Evolutionary conservation across 2,113 vertebrate species (phyloP).

Genomic region (Dissostichus mawsoni): DNA sequence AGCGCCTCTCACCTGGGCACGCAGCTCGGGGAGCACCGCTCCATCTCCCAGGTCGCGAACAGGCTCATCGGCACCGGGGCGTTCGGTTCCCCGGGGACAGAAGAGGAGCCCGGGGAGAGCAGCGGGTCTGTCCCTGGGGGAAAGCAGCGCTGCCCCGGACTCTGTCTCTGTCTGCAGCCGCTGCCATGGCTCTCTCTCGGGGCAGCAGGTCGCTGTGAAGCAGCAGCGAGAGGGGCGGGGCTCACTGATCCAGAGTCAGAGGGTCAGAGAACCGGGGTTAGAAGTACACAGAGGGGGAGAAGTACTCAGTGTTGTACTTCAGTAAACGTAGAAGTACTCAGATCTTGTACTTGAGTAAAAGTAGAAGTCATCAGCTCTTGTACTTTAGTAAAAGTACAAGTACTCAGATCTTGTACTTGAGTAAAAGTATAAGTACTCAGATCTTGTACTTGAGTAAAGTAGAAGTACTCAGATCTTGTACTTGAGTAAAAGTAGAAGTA

Average conservation of each 20-base stretch:
- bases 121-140: slow-evolving; percentile 28
- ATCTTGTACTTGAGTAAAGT: too few relatives aligned
- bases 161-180: slow-evolving; percentile 74
- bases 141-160: slow-evolving; percentile 62
- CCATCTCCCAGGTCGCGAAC: slow-evolving; percentile 82
- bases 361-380: too few relatives aligned
- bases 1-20: slow-evolving; percentile 76
- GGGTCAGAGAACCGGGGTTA: too few relatives aligned
- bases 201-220: neutral
- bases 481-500: too few relatives aligned
- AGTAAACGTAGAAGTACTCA: too few relatives aligned
- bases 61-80: slow-evolving; percentile 82
- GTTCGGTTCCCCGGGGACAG: slow-evolving; percentile 5
- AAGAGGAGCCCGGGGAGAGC: slow-evolving; percentile 3
- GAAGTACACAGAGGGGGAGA: neutral
- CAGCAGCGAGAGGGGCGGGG: neutral
- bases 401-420: too few relatives aligned
- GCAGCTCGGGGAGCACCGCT: slow-evolving; percentile 82
- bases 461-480: too few relatives aligned
- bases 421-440: too few relatives aligned
- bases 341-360: too few relatives aligned
- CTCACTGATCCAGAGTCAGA: neutral
- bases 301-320: too few relatives aligned
- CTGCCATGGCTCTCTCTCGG: slow-evolving; percentile 70
- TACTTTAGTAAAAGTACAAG: too few relatives aligned